A percentile compares a stretch with the other conserved stretches of the same genome.
phyloP scores from a whole-genome alignment of 2,888 invertebrate species.

The Charanyca ferruginea region DNA sequence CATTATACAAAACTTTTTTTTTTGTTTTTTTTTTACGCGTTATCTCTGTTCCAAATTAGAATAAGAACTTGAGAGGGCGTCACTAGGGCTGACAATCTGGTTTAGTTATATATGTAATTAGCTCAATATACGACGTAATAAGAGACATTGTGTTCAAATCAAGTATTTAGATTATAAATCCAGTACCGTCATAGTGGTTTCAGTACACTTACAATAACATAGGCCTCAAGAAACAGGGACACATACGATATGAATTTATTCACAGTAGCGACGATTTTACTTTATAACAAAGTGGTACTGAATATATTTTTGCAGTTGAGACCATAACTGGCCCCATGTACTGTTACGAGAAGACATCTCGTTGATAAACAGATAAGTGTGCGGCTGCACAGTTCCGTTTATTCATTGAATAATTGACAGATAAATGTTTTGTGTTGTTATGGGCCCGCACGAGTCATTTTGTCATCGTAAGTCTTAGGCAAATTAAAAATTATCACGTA shows the following conservation, averaged over 20 bases:
- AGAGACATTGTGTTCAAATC: too few relatives aligned
- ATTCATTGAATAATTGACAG: slow-evolving; percentile 18
- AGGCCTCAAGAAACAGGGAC: slow-evolving; percentile 45
- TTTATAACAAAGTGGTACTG: slow-evolving; percentile 66
- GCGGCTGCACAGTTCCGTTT: slow-evolving; percentile 39
- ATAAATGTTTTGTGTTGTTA: background rate
- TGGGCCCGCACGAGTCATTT: background rate
- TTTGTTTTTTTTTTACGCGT: too few relatives aligned
- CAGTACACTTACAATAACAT: slow-evolving; percentile 37
- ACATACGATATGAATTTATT: slow-evolving; percentile 60
- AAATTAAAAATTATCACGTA: background rate
- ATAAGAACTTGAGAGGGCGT: too few relatives aligned
- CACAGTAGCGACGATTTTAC: slow-evolving; percentile 57
- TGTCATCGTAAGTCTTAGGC: too few relatives aligned
- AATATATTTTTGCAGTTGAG: slow-evolving; percentile 55
- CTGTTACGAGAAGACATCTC: slow-evolving; percentile 57
- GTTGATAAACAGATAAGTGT: slow-evolving; percentile 48
- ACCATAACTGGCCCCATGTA: slow-evolving; percentile 60
- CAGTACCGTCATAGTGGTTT: too few relatives aligned
- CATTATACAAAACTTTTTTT: too few relatives aligned
- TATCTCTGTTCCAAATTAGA: too few relatives aligned
- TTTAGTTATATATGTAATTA: too few relatives aligned
- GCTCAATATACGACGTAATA: too few relatives aligned
- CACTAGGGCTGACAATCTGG: too few relatives aligned
- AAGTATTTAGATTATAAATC: too few relatives aligned